Percentiles rank a stretch among this genome's conserved stretches.
Conservation (phyloP, 1,140 invertebrate genomes). For the Apocrypta bakeri region DNA sequence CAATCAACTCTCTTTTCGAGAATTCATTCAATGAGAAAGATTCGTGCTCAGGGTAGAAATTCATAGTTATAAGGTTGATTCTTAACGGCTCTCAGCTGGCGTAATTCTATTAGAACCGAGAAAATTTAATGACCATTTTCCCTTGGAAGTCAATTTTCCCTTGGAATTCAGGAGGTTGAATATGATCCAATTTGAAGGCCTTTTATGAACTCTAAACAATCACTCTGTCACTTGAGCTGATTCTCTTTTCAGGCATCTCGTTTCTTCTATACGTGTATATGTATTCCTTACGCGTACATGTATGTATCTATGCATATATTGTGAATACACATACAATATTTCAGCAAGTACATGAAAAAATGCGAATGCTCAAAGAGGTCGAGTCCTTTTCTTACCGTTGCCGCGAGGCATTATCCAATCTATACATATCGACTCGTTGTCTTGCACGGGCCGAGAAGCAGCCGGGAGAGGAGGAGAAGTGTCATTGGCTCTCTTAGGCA, state of each 20-base stretch:
- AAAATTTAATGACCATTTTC: constrained; percentile 8
- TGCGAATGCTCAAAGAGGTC: too few species aligned
- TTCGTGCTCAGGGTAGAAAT: neutral
- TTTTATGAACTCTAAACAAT: constrained; percentile 54
- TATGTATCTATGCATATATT: too few species aligned
- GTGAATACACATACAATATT: too few species aligned
- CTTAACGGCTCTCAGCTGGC: neutral
- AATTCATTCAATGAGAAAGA: too few species aligned
- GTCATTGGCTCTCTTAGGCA: constrained; percentile 64
- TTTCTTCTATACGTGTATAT: too few species aligned
- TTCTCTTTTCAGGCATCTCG: constrained; percentile 1
- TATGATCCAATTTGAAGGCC: constrained; percentile 44
- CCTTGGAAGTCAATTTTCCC: constrained; percentile 33
- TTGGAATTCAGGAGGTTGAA: constrained; percentile 18
- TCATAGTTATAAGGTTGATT: constrained; percentile 25
- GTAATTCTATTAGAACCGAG: constrained; percentile 12
- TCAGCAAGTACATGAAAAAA: too few species aligned
- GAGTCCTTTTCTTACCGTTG: constrained; percentile 56
- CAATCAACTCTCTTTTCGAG: neutral
- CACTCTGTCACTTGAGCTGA: neutral
- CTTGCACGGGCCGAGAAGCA: too few species aligned
- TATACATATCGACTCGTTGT: constrained; percentile 28
- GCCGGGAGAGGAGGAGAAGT: constrained; percentile 56
- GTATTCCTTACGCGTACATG: too few species aligned
- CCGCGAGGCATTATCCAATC: constrained; percentile 58